A percentile compares a stretch with the other conserved stretches of the same genome.
These are phyloP conservation scores for Canis aureus DNA, from an alignment of 2,113 vertebrate species.

Conservation along the genomic window DNA sequence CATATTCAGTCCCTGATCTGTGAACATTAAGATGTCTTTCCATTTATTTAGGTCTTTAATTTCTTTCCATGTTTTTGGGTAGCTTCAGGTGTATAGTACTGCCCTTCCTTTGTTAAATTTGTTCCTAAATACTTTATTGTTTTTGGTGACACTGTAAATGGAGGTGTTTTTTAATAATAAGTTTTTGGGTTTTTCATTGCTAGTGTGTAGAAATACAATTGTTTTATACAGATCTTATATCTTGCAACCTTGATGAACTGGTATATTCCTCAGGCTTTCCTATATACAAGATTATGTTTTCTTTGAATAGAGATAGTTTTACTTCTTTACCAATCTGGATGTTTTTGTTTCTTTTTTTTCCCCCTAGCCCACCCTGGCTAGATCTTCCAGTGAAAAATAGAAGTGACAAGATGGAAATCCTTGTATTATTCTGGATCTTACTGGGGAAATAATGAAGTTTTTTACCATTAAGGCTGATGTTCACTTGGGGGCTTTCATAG, in stretches of 20 bases:
- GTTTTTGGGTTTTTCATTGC: conserved; percentile 43
- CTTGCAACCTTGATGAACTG: background rate
- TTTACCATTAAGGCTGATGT: background rate
- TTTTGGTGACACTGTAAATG: conserved; percentile 17
- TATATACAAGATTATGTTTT: background rate
- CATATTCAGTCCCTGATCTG: conserved; percentile 43
- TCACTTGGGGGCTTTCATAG: conserved; percentile 18
- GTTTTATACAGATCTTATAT: background rate
- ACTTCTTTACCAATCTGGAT: background rate
- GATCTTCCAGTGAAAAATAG: background rate
- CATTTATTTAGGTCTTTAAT: conserved; percentile 20
- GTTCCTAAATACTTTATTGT: conserved; percentile 30
- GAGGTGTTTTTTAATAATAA: conserved; percentile 57
- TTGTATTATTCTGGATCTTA: background rate
- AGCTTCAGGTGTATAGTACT: conserved; percentile 36
- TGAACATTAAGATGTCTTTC: conserved; percentile 37
- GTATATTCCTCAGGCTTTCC: background rate
- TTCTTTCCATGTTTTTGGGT: conserved; percentile 12
- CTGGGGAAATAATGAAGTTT: background rate
- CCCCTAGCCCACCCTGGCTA: background rate
- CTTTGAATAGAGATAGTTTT: conserved; percentile 34
- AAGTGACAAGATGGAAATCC: background rate
- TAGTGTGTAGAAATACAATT: conserved; percentile 39
- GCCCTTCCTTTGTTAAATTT: background rate
- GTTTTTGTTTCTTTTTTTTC: background rate